Conservation (phyloP, 2,888 invertebrate genomes). For the Adelphocoris suturalis region DNA sequence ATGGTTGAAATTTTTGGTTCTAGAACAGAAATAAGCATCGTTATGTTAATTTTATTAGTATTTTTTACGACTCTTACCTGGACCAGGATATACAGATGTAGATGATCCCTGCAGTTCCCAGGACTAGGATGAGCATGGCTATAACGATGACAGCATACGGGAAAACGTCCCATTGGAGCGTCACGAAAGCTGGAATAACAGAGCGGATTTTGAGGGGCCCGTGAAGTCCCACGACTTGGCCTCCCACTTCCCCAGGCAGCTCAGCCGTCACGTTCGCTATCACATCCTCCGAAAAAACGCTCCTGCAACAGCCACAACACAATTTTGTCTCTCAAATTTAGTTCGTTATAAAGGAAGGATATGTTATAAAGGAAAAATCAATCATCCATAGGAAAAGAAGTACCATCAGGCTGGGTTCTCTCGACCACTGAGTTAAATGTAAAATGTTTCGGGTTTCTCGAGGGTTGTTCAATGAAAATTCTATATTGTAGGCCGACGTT, state of each 20-base stretch:
- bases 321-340: too few relatives aligned
- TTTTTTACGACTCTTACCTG: slow-evolving; percentile 82
- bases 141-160: slow-evolving; percentile 94
- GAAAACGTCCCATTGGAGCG: slow-evolving; percentile 86
- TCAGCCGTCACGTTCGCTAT: slow-evolving; percentile 84
- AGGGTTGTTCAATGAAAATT: too few relatives aligned
- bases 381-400: too few relatives aligned
- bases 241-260: slow-evolving; percentile 68
- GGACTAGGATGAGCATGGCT: slow-evolving; percentile 92
- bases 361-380: too few relatives aligned
- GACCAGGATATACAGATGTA: slow-evolving; percentile 97
- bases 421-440: too few relatives aligned
- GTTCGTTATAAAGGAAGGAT: too few relatives aligned
- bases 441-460: too few relatives aligned
- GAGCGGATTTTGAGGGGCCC: slow-evolving; percentile 80
- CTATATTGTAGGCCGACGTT: too few relatives aligned
- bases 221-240: slow-evolving; percentile 79
- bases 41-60: too few relatives aligned
- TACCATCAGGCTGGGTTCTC: too few relatives aligned
- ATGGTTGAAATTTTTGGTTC: too few relatives aligned
- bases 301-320: slow-evolving; percentile 79
- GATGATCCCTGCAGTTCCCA: slow-evolving; percentile 92
- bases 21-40: too few relatives aligned
- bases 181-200: slow-evolving; percentile 79
- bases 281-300: slow-evolving; percentile 83